Base-by-base conservation (phyloP, 2,113 vertebrate genomes). In the Gymnorhina tibicen region DNA sequence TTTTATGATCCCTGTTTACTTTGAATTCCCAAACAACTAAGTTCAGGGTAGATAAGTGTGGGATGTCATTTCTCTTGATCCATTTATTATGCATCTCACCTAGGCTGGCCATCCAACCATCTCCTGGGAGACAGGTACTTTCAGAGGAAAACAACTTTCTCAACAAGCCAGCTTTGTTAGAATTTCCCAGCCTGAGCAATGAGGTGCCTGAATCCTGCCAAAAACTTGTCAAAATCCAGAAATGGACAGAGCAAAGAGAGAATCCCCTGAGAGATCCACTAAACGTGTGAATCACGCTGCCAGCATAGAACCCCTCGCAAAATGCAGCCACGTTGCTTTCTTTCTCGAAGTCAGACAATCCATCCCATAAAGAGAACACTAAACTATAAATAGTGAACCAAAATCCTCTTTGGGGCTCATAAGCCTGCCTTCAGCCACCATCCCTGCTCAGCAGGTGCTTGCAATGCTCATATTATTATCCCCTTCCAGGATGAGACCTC, bases 241-340 rank as follows among this genome's bases (percentile, higher is more conserved):
- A 84, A 32, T 13, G 28, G 35, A 35, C 60, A 80, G 22, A 87
- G 32, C 41, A 74, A 74, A 84, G 35, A 74, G 9, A 69, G 7
- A 91, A 81, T 22, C 6, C 39, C 39, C 50, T 27, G 39, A 87
- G 85, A 59, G 33, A 14, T 59, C 17, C 33, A 15, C 35, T 55
- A 50, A 74, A 47, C 0, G 0, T 19, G 26, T 37, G 46, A 79
- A 46, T 56, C 59, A 12, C 18, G 4, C 7, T 37, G 70, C 33
- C 49, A 39, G 20, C 64, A 35, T 6, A 52, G 18, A 52, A 50
- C 15, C 5, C 49, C 26, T 95, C 8, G 1, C 60, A 58, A 88
- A 93, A 79, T 32, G 19, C 15, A 84, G 30, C 49, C 87, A 58
- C 15, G 10, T 19, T 41, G 21, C 19, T 64, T 75, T n/a, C 18